A percentile compares a stretch with the other conserved stretches of the same genome.
These are phyloP conservation scores for Eueremaeus valkanovi DNA, from an alignment of 2,888 invertebrate genomes.

Conservation along the genomic window DNA sequence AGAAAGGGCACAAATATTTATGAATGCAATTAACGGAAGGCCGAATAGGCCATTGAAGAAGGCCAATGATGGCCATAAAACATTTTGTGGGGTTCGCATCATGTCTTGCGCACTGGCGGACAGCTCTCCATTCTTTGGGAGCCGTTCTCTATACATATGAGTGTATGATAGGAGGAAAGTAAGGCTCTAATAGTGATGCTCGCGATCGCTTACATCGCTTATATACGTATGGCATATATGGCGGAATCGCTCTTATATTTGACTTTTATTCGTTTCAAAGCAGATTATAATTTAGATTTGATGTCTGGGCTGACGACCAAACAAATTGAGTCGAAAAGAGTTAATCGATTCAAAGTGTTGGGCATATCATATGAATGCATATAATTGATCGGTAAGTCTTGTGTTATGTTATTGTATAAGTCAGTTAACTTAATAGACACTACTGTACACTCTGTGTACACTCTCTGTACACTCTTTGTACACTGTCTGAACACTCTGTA, in stretches of 20 bases:
- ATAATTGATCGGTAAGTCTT: conserved; percentile 7
- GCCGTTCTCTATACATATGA: not conserved
- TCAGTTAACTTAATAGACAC: too few species aligned
- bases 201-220: not conserved
- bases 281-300: not conserved
- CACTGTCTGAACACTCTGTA: too few species aligned
- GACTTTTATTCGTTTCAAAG: not conserved
- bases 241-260: not conserved
- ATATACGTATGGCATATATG: conserved; percentile 3
- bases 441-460: too few species aligned
- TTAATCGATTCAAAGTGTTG: not conserved
- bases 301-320: not conserved
- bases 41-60: conserved; percentile 17
- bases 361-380: too few species aligned
- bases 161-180: not conserved
- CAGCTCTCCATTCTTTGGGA: not conserved
- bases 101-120: conserved; percentile 13
- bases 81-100: conserved; percentile 15
- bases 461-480: too few species aligned
- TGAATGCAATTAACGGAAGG: conserved; percentile 26
- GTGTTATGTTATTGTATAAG: not conserved
- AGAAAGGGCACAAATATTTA: conserved; percentile 23
- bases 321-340: not conserved
- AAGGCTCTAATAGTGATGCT: conserved; percentile 21
- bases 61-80: conserved; percentile 35